Percentiles rank a stretch among this genome's conserved stretches.
These are phyloP conservation scores for Trinectes maculatus DNA, from an alignment of 2,113 vertebrate genomes.

Conservation along the genomic window DNA sequence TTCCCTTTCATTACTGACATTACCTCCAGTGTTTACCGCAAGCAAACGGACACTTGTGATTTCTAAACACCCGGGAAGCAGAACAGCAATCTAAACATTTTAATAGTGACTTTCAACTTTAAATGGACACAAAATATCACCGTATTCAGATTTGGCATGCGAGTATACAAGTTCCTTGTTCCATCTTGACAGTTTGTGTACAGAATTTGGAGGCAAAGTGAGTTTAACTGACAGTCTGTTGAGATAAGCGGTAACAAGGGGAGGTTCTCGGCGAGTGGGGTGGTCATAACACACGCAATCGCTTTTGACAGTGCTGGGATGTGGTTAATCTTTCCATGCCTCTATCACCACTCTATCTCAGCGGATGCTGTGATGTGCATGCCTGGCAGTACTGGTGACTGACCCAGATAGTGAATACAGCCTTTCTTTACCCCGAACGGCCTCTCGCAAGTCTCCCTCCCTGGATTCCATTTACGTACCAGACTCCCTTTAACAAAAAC, in stretches of 20 bases:
- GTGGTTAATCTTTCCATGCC: constrained; percentile 61
- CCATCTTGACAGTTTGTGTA: constrained; percentile 67
- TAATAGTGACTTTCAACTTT: constrained; percentile 11
- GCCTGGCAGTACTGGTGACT: constrained; percentile 41
- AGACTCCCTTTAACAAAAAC: constrained; percentile 40
- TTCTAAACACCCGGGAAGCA: constrained; percentile 41
- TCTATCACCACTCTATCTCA: constrained; percentile 73
- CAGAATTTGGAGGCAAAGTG: constrained; percentile 53
- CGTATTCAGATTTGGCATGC: constrained; percentile 30
- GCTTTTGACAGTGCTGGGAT: constrained; percentile 63
- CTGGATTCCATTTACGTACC: constrained; percentile 59
- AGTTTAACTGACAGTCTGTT: constrained; percentile 64
- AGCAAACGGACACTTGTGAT: constrained; percentile 49
- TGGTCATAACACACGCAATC: constrained; percentile 70
- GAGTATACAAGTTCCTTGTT: constrained; percentile 36
- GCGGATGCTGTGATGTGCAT: constrained; percentile 52
- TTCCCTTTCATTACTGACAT: constrained; percentile 38
- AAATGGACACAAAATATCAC: constrained; percentile 39
- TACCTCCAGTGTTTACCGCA: constrained; percentile 50
- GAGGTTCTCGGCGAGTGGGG: constrained; percentile 53
- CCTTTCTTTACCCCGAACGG: constrained; percentile 39
- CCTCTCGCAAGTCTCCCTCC: constrained; percentile 38
- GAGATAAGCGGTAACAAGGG: constrained; percentile 70
- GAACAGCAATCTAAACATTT: constrained; percentile 44
- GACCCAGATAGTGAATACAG: constrained; percentile 70